A percentile compares a stretch with the other conserved stretches of the same genome.
Conservation (phyloP, 2,888 invertebrate genomes). For the Apomyelois bistriatella region DNA sequence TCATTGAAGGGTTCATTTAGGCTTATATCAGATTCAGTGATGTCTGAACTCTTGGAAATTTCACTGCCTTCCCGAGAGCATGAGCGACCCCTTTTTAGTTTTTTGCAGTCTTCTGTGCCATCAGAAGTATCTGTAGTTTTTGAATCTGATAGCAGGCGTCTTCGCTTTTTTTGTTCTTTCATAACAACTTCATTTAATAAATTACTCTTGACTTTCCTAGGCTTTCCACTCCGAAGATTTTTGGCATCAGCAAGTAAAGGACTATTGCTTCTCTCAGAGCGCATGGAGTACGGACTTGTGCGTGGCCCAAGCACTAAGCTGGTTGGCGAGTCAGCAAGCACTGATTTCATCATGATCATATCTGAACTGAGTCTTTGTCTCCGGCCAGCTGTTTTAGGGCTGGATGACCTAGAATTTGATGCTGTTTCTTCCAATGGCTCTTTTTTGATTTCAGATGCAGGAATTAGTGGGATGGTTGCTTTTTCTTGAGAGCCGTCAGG, state of each 20-base stretch:
- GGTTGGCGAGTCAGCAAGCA: slow-evolving; percentile 60
- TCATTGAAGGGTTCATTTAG: slow-evolving; percentile 77
- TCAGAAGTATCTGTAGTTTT: slow-evolving; percentile 59
- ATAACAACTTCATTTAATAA: slow-evolving; percentile 79
- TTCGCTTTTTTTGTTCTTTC: slow-evolving; percentile 77
- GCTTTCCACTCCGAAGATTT: slow-evolving; percentile 83
- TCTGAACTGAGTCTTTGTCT: slow-evolving; percentile 69
- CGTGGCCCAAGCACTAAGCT: slow-evolving; percentile 62
- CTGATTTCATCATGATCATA: slow-evolving; percentile 70
- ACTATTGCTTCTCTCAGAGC: slow-evolving; percentile 79
- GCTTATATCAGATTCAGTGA: slow-evolving; percentile 82
- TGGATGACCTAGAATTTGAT: slow-evolving; percentile 68
- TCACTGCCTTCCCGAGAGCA: slow-evolving; percentile 80
- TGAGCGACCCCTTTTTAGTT: slow-evolving; percentile 68
- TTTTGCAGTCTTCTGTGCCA: slow-evolving; percentile 61
- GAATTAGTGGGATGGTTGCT: slow-evolving; percentile 59
- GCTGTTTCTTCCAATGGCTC: slow-evolving; percentile 64
- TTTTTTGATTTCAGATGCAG: slow-evolving; percentile 68
- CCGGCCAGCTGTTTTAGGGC: slow-evolving; percentile 67
- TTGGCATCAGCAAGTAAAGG: slow-evolving; percentile 74
- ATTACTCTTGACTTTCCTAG: slow-evolving; percentile 80
- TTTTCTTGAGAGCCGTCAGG: slow-evolving; percentile 58
- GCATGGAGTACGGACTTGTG: slow-evolving; percentile 81
- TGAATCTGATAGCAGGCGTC: slow-evolving; percentile 78
- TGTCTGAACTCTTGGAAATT: slow-evolving; percentile 81